These are phyloP conservation scores for Apodemia duryi DNA, from an alignment of 2,888 invertebrate species.

Conservation along the genomic window DNA sequence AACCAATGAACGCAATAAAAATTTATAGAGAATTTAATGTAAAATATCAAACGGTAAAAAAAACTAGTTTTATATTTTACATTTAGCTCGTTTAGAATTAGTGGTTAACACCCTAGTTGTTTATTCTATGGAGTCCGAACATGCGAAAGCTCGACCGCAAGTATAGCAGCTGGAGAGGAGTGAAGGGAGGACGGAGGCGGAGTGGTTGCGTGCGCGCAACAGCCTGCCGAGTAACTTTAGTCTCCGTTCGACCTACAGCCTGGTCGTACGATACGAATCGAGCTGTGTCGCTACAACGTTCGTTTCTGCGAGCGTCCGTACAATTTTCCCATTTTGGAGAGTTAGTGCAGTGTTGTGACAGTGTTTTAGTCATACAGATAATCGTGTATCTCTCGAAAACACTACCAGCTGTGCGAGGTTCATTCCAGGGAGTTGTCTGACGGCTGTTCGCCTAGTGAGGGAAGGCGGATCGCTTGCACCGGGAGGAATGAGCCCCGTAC, in stretches of 20 bases:
- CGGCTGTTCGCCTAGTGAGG: constrained; percentile 75
- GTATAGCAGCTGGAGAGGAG: constrained; percentile 40
- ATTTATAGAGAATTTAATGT: constrained; percentile 17
- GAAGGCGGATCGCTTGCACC: constrained; percentile 67
- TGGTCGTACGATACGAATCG: constrained; percentile 61
- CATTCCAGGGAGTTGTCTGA: constrained; percentile 64
- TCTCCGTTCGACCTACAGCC: constrained; percentile 71
- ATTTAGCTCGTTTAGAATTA: constrained; percentile 52
- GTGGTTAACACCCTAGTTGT: constrained; percentile 55
- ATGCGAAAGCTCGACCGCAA: constrained; percentile 61
- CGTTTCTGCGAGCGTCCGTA: constrained; percentile 64
- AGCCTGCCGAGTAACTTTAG: constrained; percentile 49
- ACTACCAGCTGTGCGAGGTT: constrained; percentile 58
- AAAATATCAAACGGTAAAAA: constrained; percentile 17
- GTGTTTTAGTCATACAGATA: constrained; percentile 74
- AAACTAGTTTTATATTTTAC: constrained; percentile 24
- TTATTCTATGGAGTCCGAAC: constrained; percentile 48
- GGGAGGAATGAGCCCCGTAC: constrained; percentile 78
- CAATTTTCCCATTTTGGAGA: constrained; percentile 59
- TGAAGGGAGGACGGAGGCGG: constrained; percentile 33
- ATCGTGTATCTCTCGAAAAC: constrained; percentile 72
- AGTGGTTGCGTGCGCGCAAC: constrained; percentile 42
- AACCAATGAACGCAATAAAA: neutral
- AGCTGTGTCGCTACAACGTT: constrained; percentile 63
- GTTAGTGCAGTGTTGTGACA: constrained; percentile 72